Base-by-base conservation (phyloP, 2,888 invertebrate species). In the Alloplasta piceator region DNA sequence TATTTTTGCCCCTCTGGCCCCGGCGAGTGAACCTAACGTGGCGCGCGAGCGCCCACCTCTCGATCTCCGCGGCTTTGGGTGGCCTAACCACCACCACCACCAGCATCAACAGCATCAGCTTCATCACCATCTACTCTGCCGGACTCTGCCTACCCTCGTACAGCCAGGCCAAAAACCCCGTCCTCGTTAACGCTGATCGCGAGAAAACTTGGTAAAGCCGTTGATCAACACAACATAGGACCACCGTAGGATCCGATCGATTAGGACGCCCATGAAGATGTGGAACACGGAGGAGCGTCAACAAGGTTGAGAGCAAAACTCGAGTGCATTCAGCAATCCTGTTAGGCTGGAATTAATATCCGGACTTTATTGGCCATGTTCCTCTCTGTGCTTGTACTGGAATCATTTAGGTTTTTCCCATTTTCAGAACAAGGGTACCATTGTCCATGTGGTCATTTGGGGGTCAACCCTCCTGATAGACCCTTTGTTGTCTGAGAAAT, bases 41-140 rank as follows among this genome's bases (percentile, higher is more conserved):
- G 50, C 79, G 78, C 79, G 75, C 77, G 61, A 68, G 70, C 83
- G 82, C 84, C 83, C 85, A 85, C 87, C 88, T 89, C 88, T 88
- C 87, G 86, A 87, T 88, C 90, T 90, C 88, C 89, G 52, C 41
- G 88, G 90, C 91, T 91, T 91, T 91, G 91, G 91, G 91, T 91
- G 91, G 91, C 91, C 91, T 90, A 86, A 87, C 87, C 86, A 84
- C 75, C 83, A 74, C 90, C 90, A 91, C 90, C 90, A 89, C 85
- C 90, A 66, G 63, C 90, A 63, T 63, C 41, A 36, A 1, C 43
- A 14, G 43, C 71, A 70, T 71, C 73, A 73, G 68, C 77, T 82
- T 78, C 80, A 76, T 83, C 80, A 78, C 80, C 75, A 78, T 80
- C 78, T 71, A 70, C 82, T 64, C 60, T 48, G 26, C 48, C 58